Conservation (phyloP, 2,797 vertebrate species). For the Iguana delicatissima region DNA sequence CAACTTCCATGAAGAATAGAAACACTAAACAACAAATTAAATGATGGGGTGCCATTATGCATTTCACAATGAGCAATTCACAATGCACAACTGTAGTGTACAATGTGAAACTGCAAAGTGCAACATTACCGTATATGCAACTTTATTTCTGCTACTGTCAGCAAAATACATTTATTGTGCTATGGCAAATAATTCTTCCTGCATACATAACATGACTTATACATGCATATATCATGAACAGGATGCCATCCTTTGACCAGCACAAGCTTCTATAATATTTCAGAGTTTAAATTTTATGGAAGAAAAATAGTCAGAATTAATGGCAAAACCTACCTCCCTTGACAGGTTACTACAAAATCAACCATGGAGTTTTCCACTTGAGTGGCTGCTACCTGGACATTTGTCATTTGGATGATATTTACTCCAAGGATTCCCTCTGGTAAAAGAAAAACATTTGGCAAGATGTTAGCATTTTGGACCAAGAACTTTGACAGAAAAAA, state of each 20-base stretch:
- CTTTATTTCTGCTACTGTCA: no score
- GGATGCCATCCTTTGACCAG: no score
- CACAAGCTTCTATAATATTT: background rate
- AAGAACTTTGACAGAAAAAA: background rate
- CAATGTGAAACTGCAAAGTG: background rate
- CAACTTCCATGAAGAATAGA: no score
- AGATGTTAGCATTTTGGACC: background rate
- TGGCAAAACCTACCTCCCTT: slow-evolving; percentile 84
- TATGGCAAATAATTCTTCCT: no score
- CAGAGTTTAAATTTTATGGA: slow-evolving; percentile 35
- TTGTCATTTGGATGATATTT: slow-evolving; percentile 80
- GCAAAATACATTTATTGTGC: no score
- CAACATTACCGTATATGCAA: no score
- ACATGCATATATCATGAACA: no score
- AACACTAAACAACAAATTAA: no score
- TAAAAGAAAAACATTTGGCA: slow-evolving; percentile 63
- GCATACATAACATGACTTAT: no score
- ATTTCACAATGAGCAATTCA: no score
- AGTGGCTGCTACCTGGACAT: slow-evolving; percentile 77
- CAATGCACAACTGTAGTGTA: no score
- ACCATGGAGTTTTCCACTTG: slow-evolving; percentile 83
- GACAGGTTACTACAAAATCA: slow-evolving; percentile 90
- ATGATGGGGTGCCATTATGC: no score
- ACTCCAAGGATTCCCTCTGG: slow-evolving; percentile 85
- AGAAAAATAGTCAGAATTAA: slow-evolving; percentile 12